Conservation (phyloP, 1,140 invertebrate genomes). For the Elysia chlorotica region DNA sequence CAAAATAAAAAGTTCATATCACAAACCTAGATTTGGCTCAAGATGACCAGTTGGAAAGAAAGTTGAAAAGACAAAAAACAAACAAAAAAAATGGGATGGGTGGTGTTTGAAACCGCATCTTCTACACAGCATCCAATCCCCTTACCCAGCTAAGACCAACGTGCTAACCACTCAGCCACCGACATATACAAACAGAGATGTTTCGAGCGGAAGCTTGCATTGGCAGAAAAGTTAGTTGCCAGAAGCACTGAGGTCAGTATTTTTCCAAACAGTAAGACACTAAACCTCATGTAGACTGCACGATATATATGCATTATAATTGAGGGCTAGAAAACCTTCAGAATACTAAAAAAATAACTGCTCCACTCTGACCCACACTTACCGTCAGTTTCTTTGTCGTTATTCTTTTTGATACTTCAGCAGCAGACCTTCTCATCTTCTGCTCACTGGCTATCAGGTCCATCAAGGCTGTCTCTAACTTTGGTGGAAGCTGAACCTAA, state of each 20-base stretch:
- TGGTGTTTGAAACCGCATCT: too few relatives aligned
- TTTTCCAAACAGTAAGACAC: neutral
- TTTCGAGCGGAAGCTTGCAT: neutral
- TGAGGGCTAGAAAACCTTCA: neutral
- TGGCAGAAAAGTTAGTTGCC: neutral
- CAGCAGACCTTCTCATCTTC: slow-evolving; percentile 24
- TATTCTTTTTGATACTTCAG: slow-evolving; percentile 48
- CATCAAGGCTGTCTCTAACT: slow-evolving; percentile 38
- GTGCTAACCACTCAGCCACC: too few relatives aligned
- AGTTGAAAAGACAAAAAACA: too few relatives aligned
- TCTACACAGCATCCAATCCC: too few relatives aligned
- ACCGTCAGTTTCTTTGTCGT: slow-evolving; percentile 54
- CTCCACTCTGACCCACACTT: slow-evolving; percentile 15
- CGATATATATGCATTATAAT: neutral
- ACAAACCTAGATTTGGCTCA: too few relatives aligned
- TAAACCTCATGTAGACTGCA: neutral
- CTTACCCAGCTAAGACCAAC: too few relatives aligned
- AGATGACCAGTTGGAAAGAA: too few relatives aligned
- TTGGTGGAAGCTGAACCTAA: slow-evolving; percentile 34
- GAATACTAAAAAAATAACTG: neutral
- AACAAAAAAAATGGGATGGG: too few relatives aligned
- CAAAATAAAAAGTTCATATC: too few relatives aligned
- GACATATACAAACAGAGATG: too few relatives aligned
- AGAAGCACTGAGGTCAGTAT: neutral
- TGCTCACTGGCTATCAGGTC: slow-evolving; percentile 39